Base-by-base conservation (phyloP, 2,888 invertebrate genomes). In the Leptinotarsa haldemani region DNA sequence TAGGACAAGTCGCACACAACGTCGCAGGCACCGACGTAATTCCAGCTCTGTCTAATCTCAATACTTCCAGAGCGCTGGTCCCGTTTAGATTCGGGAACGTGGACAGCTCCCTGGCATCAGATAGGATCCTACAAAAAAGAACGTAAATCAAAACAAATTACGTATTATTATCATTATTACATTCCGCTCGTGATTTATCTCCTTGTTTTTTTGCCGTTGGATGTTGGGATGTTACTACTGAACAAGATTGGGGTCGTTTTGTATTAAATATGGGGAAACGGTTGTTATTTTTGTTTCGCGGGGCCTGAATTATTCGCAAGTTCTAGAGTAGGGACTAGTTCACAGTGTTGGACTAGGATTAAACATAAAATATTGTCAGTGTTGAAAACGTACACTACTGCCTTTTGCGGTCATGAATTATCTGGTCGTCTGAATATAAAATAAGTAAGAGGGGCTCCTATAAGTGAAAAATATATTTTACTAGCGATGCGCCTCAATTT, bases 1-100 rank as follows among this genome's bases (percentile, higher is more conserved):
- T 91, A 76, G 95, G 95, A 84, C 94, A 92, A 82, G 93, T 92
- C 70, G 87, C 86, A 87, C 97, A 98, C 66, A 98, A 90, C 79
- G 92, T 91, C 22, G 88, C 81, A 1, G 97, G 96, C 79, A 97
- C 92, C 22, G 88, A 86, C 50, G 88, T 86, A 69, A 98, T 90
- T 70, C 93, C 93, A 20, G 96, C 95, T 80, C 96, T 92, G 89
- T 97, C 97, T 80, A 95, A 89, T 80, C 94, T 92, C 81, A 98
- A 90, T 79, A 94, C 91, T 87, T 95, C 95, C 87, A 98, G 89
- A 3, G 94, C 92, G 80, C 86, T 85, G 30, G 95, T 94, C 65
- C 95, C 97, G 84, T 94, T 94, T 83, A 97, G 90, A 86, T 94
- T 92, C 16, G 97, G 97, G 88, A 98, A 95, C 80, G 90, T 89